Conservation (phyloP, 2,797 vertebrate genomes). For the Botia kubotai region DNA sequence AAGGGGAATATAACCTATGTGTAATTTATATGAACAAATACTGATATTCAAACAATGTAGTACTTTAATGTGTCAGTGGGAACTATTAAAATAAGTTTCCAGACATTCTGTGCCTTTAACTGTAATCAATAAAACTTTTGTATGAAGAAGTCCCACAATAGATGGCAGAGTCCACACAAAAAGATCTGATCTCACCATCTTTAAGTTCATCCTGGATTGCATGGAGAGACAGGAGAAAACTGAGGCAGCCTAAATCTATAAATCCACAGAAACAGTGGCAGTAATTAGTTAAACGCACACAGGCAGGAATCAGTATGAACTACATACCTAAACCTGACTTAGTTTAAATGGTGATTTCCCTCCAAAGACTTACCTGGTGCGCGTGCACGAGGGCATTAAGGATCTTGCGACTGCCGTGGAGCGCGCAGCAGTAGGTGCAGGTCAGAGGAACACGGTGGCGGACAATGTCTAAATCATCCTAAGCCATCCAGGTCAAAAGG, state of each 20-base stretch:
- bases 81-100: not conserved
- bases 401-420: slow-evolving; percentile 5
- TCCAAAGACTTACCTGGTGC: slow-evolving; percentile 13
- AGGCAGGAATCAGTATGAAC: not conserved
- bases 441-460: slow-evolving; percentile 24
- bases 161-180: not conserved
- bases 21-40: not conserved
- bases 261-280: too few species aligned
- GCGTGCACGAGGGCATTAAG: slow-evolving; percentile 50
- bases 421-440: slow-evolving; percentile 42
- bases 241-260: too few species aligned
- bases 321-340: not conserved
- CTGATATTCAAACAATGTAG: not conserved
- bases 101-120: not conserved
- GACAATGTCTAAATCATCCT: slow-evolving; percentile 18
- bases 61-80: not conserved
- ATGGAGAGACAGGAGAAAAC: too few species aligned
- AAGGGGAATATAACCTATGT: not conserved
- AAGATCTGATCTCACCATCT: too few species aligned
- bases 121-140: not conserved
- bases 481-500: slow-evolving; percentile 9
- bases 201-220: too few species aligned
- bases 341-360: not conserved
- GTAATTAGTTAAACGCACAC: not conserved
- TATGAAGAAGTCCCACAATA: not conserved